Evolutionary conservation across 2,797 vertebrate genomes (phyloP), one percentile per base, ranked within the genome.

Genomic region (Syngnathus rostellatus): DNA sequence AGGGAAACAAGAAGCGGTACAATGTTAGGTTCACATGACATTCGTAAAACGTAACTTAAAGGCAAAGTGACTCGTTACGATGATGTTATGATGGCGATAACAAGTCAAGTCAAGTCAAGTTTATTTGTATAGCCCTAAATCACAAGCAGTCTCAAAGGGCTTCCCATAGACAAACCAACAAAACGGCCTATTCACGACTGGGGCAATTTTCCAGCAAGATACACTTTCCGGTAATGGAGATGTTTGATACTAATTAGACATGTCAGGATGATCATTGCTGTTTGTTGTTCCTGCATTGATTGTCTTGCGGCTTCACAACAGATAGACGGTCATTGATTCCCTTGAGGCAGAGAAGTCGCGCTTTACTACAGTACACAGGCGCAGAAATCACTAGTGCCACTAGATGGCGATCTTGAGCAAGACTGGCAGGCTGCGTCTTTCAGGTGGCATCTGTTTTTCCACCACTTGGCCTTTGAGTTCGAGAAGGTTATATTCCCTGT

Each of bases 391-490:
- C 11, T 16, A 10, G 45, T 25, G 8, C 45, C 85, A 62, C 74
- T 73, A 83, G 83, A 77, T 79, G 85, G 81, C 73, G 67, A 38
- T 53, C 3, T 64, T 64, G 80, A 81, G 81, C 66, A 75, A 66
- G 50, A 46, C 1, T 64, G 50, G 5, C 0, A 8, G 46, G 37
- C 64, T 68, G 51, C 0, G 0, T 62, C 8, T 43, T 53, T 1
- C 39, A 9, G 3, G 31, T 21, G n/a, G 19, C 58, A 40, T 60
- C 3, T n/a, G 5, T n/a, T n/a, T 39, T 60, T 40, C 10, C 59
- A 62, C 23, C 40, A 41, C 45, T 14, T 39, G 38, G 16, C 38
- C 58, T 21, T 43, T 43, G 39, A 40, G 38, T 19, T 45, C 5
- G 14, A 62, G 23, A 40, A n/a, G 11, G 16, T 16, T 17, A 3